A percentile compares a stretch with the other conserved stretches of the same genome.
Evolutionary conservation across 2,888 invertebrate genomes (phyloP).

Genomic region (Alsophila aescularia): DNA sequence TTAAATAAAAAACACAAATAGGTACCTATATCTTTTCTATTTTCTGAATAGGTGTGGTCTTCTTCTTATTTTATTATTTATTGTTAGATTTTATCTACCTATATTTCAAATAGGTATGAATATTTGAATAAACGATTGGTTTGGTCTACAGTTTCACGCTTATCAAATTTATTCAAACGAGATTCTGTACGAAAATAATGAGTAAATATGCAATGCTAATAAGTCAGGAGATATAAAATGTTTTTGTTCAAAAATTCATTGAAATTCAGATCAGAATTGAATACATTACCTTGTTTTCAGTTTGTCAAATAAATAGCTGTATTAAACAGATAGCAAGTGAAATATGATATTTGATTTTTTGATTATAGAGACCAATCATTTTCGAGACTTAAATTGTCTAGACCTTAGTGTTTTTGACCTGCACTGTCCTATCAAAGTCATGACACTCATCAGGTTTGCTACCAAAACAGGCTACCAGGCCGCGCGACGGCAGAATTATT

Average conservation of each 20-base stretch:
- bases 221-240: background rate
- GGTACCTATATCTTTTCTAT: too few species aligned
- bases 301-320: background rate
- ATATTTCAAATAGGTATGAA: too few species aligned
- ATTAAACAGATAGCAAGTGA: background rate
- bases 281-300: background rate
- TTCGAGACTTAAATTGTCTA: background rate
- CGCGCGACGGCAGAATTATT: background rate
- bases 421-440: conserved; percentile 2
- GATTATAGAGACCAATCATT: too few species aligned
- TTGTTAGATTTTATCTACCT: too few species aligned
- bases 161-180: background rate
- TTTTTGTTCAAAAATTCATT: conserved; percentile 8
- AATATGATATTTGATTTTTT: background rate
- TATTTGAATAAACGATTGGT: too few species aligned
- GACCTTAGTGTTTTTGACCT: background rate
- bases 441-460: background rate
- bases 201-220: conserved; percentile 1
- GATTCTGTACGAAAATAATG: conserved; percentile 1
- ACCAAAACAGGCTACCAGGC: background rate
- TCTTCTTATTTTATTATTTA: too few species aligned
- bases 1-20: too few species aligned
- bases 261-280: conserved; percentile 3
- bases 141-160: too few species aligned
- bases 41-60: too few species aligned